These are phyloP conservation scores for Jaculus jaculus DNA, from an alignment of 2,113 vertebrate genomes.

Conservation along the genomic window DNA sequence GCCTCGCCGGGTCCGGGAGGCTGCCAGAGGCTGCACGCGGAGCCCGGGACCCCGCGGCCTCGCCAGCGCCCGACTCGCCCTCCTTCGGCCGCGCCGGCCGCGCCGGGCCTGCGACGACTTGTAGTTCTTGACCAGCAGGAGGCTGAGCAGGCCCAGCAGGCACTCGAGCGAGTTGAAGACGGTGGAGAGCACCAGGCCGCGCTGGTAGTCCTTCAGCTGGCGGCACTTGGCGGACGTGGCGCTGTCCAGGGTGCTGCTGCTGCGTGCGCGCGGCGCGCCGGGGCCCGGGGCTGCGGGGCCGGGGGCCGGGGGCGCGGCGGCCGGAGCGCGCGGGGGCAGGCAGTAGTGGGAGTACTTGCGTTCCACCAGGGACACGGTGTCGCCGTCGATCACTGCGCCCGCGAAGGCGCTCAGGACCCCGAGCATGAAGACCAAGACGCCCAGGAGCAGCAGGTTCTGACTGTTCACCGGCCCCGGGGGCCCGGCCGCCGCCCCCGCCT, in stretches of 20 bases:
- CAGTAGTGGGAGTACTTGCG: conserved; percentile 95
- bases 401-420: conserved; percentile 96
- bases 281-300: conserved; percentile 58
- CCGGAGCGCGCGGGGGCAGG: conserved; percentile 81
- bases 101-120: conserved; percentile 90
- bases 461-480: conserved; percentile 85
- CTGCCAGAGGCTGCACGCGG: conserved; percentile 44
- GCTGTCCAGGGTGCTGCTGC: conserved; percentile 70
- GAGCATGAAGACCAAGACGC: conserved; percentile 93
- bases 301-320: conserved; percentile 33
- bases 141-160: conserved; percentile 92
- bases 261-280: conserved; percentile 56
- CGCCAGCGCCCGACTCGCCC: conserved; percentile 73
- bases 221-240: conserved; percentile 86
- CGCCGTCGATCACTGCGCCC: conserved; percentile 96
- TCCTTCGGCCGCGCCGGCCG: conserved; percentile 84
- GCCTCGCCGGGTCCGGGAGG: conserved; percentile 55
- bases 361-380: conserved; percentile 94
- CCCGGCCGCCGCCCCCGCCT: conserved; percentile 63
- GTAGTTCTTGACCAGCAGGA: conserved; percentile 92
- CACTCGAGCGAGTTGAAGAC: conserved; percentile 95
- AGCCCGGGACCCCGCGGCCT: conserved; percentile 61
- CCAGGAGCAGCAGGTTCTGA: conserved; percentile 94
- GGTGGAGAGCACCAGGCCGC: conserved; percentile 93
- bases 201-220: conserved; percentile 92